Percentiles rank a stretch among this genome's conserved stretches.
These are phyloP conservation scores for Trematomus loennbergii DNA, from an alignment of 2,113 vertebrate genomes.

Conservation along the genomic window DNA sequence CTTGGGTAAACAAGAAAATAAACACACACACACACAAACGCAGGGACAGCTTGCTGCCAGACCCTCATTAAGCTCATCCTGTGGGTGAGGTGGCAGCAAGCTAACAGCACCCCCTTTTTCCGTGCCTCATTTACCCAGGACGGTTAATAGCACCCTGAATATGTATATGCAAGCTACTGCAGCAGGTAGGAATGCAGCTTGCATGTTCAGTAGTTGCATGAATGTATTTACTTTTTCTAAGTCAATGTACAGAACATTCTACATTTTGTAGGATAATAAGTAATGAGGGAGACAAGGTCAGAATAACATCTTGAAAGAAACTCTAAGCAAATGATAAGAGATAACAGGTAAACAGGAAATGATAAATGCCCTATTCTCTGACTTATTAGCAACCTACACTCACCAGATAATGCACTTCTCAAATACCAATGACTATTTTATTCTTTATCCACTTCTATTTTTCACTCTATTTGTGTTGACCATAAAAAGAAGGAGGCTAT, in stretches of 20 bases:
- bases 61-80: slow-evolving; percentile 62
- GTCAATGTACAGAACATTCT: neutral
- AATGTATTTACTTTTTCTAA: neutral
- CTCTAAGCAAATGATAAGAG: neutral
- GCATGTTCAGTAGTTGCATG: slow-evolving; percentile 13
- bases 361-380: slow-evolving; percentile 10
- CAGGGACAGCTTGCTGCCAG: slow-evolving; percentile 25
- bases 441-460: slow-evolving; percentile 21
- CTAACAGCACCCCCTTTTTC: slow-evolving; percentile 33
- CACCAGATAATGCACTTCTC: slow-evolving; percentile 22
- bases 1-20: slow-evolving; percentile 48
- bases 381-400: slow-evolving; percentile 1
- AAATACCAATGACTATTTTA: neutral
- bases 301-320: neutral
- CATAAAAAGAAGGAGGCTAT: slow-evolving; percentile 37
- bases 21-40: slow-evolving; percentile 24
- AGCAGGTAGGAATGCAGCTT: slow-evolving; percentile 8
- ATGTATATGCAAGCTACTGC: slow-evolving; percentile 36
- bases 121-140: slow-evolving; percentile 59
- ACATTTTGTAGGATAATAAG: neutral
- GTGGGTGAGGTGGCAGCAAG: slow-evolving; percentile 36
- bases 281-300: neutral
- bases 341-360: neutral
- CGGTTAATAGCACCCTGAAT: slow-evolving; percentile 41
- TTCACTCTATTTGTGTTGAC: slow-evolving; percentile 52